These are phyloP conservation scores for Neodiprion lecontei DNA, from an alignment of 1,140 invertebrate species.

Conservation along the genomic window DNA sequence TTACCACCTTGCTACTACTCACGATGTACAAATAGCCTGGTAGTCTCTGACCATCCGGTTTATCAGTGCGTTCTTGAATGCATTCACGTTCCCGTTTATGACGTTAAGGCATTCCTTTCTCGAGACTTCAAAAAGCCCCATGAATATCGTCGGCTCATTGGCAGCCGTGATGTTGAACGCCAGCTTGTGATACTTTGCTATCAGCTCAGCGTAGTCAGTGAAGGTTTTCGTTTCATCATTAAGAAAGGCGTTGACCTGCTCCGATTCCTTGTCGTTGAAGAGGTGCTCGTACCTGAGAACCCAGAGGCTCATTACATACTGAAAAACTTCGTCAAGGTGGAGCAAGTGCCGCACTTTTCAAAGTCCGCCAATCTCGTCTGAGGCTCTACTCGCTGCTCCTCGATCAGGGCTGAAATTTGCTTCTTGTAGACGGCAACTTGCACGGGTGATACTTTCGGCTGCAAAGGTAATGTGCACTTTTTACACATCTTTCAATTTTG, in stretches of 20 bases:
- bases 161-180: conserved; percentile 70
- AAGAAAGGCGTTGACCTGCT: conserved; percentile 74
- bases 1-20: conserved; percentile 46
- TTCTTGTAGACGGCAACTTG: conserved; percentile 67
- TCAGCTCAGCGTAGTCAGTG: conserved; percentile 70
- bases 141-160: conserved; percentile 72
- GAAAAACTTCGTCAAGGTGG: conserved; percentile 13
- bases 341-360: conserved; percentile 33
- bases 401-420: conserved; percentile 67
- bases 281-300: conserved; percentile 41
- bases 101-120: conserved; percentile 77
- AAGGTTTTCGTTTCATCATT: conserved; percentile 67
- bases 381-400: conserved; percentile 72
- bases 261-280: conserved; percentile 64
- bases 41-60: conserved; percentile 78
- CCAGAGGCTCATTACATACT: not conserved
- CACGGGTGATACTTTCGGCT: conserved; percentile 50
- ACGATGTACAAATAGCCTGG: conserved; percentile 77
- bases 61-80: conserved; percentile 75
- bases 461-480: conserved; percentile 18
- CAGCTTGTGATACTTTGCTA: conserved; percentile 71
- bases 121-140: conserved; percentile 90
- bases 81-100: conserved; percentile 71
- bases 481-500: not conserved
- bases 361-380: conserved; percentile 75